phyloP scores from a whole-genome alignment of 2,888 invertebrate species.

The Macrophya annulata region DNA sequence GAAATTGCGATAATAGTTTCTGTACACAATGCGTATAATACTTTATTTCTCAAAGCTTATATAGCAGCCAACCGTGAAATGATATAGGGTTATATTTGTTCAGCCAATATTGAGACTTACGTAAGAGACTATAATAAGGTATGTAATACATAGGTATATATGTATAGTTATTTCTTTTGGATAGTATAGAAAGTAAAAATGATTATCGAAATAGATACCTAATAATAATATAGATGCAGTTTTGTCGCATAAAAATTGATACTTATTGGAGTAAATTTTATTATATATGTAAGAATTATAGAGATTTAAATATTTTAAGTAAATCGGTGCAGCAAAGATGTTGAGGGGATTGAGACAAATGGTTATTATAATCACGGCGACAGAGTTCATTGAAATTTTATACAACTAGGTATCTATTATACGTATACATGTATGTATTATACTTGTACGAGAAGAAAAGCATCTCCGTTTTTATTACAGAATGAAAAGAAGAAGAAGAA shows the following conservation, averaged over 20 bases:
- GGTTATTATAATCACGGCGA: not conserved
- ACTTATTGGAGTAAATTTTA: not conserved
- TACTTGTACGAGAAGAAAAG: not conserved
- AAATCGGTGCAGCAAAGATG: not conserved
- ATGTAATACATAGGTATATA: not conserved
- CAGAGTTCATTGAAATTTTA: not conserved
- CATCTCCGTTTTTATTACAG: not conserved
- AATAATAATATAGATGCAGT: too few relatives aligned
- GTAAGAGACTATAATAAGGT: too few relatives aligned
- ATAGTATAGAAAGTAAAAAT: too few relatives aligned
- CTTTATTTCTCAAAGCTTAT: too few relatives aligned
- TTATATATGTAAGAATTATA: not conserved
- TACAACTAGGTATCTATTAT: not conserved
- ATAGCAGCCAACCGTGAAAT: too few relatives aligned
- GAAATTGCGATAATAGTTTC: too few relatives aligned
- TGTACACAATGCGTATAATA: too few relatives aligned
- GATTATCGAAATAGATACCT: too few relatives aligned
- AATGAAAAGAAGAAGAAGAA: not conserved
- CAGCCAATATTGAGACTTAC: too few relatives aligned
- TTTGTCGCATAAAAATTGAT: too few relatives aligned
- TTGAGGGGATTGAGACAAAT: not conserved
- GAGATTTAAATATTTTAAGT: not conserved
- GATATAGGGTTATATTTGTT: too few relatives aligned
- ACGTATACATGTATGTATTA: not conserved
- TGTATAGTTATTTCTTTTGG: too few relatives aligned